These are phyloP conservation scores for Lepisosteus oculatus DNA, from an alignment of 2,113 vertebrate species.

Conservation along the genomic window DNA sequence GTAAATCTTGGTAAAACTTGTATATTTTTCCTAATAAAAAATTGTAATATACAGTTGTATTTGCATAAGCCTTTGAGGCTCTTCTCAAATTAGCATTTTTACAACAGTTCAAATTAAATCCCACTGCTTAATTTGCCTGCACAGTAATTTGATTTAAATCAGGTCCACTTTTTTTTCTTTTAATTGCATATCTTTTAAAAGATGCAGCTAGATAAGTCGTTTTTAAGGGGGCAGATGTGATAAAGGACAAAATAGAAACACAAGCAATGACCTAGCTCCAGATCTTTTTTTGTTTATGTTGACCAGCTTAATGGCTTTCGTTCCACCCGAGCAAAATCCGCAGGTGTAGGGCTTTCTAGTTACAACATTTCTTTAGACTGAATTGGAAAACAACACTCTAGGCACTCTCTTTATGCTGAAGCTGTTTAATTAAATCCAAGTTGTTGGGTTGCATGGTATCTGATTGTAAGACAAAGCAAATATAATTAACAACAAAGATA, in stretches of 20 bases:
- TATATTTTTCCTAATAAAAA: slow-evolving; percentile 62
- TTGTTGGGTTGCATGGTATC: background rate
- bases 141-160: slow-evolving; percentile 69
- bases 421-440: slow-evolving; percentile 6
- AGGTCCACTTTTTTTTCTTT: slow-evolving; percentile 51
- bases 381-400: background rate
- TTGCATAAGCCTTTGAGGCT: slow-evolving; percentile 65
- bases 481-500: slow-evolving; percentile 7
- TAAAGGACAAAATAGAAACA: slow-evolving; percentile 15
- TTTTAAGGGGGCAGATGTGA: background rate
- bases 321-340: too few species aligned
- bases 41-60: slow-evolving; percentile 66
- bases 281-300: slow-evolving; percentile 31
- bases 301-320: too few species aligned
- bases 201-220: background rate
- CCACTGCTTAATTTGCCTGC: slow-evolving; percentile 65
- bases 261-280: slow-evolving; percentile 43
- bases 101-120: slow-evolving; percentile 72
- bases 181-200: slow-evolving; percentile 16
- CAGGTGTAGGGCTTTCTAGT: background rate
- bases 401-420: background rate
- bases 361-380: background rate
- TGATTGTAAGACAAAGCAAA: slow-evolving; percentile 4
- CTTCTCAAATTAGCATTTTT: slow-evolving; percentile 67
- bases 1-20: slow-evolving; percentile 47